Evolutionary conservation across 2,797 vertebrate genomes (phyloP).

Genomic region (Rhyacichthys aspro): DNA sequence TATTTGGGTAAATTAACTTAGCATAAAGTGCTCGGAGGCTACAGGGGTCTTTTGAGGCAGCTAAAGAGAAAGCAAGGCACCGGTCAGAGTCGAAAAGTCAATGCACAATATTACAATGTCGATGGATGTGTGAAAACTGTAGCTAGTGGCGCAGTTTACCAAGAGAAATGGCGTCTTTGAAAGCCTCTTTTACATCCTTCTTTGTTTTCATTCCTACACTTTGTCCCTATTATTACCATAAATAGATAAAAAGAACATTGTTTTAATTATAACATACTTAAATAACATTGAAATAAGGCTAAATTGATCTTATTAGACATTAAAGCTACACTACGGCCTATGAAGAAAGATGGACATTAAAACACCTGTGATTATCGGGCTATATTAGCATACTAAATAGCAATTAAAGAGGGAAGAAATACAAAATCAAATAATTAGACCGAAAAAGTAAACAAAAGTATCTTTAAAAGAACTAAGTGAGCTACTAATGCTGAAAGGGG

Average conservation of each 20-base stretch:
- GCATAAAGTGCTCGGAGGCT: constrained; percentile 83
- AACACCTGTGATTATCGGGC: too few relatives aligned
- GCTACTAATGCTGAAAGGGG: too few relatives aligned
- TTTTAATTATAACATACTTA: too few relatives aligned
- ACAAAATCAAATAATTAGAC: too few relatives aligned
- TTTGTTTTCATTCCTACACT: constrained; percentile 19
- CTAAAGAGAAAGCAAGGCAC: constrained; percentile 58
- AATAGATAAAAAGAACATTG: background rate
- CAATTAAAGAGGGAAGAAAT: too few relatives aligned
- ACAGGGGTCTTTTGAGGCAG: constrained; percentile 54
- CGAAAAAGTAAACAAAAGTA: too few relatives aligned
- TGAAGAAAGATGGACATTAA: too few relatives aligned
- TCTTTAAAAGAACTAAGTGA: too few relatives aligned
- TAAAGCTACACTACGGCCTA: too few relatives aligned
- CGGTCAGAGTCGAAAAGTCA: constrained; percentile 71
- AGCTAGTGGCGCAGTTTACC: constrained; percentile 58
- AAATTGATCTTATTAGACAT: too few relatives aligned
- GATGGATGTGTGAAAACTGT: constrained; percentile 35
- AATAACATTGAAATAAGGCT: too few relatives aligned
- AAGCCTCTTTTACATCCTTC: constrained; percentile 11
- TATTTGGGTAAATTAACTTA: constrained; percentile 91
- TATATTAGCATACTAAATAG: too few relatives aligned
- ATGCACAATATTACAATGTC: constrained; percentile 57
- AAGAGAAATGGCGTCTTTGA: constrained; percentile 34
- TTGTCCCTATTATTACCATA: constrained; percentile 14